Evolutionary conservation across 1,140 invertebrate species (phyloP), one percentile per base, ranked within the genome.

Genomic region (Drosophila micromelanica): DNA sequence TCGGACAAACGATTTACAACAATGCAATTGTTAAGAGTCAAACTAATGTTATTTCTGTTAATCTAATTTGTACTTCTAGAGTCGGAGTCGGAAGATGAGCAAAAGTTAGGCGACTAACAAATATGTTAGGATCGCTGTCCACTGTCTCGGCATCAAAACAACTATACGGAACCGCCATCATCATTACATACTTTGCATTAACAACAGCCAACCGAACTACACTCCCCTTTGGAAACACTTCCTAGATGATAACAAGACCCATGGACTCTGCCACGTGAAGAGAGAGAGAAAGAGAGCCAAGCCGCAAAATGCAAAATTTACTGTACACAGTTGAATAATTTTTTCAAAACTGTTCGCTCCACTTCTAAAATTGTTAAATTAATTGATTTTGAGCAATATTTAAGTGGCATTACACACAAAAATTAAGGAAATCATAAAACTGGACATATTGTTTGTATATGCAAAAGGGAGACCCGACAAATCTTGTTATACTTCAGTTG

Each of bases 11-110:
- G 38, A 13, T 38, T n/a, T 5, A 7, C 2, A 20, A 52, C 8
- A 1, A 48, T 27, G 20, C 12, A 9, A 11, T 45, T 54, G 11
- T n/a, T 7, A 49, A 32, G 23, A 30, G n/a, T 23, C 4, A 35
- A 13, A 5, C 17, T 60, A 32, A 67, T 30, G 5, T 43, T 27
- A 9, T 12, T 32, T 37, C 13, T 54, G 1, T 30, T 2, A 23
- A 12, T 51, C 30, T 61, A 9, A 20, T 40, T 70, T 49, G 55
- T 20, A 42, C 2, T 63, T 90, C 54, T 43, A 92, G 91, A 92
- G 82, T 90, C 90, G n/a, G 91, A 92, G 76, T 92, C 91, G 67
- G 91, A 92, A 56, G 91, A 92, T 57, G 91, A 92, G 56, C 90
- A 90, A 56, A 91, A 91, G 48, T 72, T 86, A 23, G 85, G 85